These are phyloP conservation scores for Hydrolagus affinis DNA, from an alignment of 2,113 vertebrate species.

Conservation along the genomic window DNA sequence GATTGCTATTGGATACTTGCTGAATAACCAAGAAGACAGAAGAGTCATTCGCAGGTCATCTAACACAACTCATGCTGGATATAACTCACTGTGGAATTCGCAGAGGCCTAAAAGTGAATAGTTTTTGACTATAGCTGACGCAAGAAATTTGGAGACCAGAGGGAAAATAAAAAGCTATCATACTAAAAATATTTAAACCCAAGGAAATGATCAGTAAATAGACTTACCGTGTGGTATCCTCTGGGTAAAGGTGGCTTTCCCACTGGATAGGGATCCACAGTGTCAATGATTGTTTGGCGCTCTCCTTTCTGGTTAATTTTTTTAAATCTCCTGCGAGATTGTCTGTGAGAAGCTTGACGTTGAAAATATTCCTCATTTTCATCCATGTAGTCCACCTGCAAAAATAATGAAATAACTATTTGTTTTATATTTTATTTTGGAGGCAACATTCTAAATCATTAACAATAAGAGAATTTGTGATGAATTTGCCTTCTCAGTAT, in stretches of 20 bases:
- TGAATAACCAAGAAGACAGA: no score
- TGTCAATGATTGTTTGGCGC: slow-evolving; percentile 95
- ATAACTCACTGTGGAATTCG: no score
- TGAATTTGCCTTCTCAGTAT: not conserved
- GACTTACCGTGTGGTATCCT: slow-evolving; percentile 91
- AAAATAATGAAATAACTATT: slow-evolving; percentile 34
- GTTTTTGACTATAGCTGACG: not conserved
- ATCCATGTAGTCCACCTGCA: slow-evolving; percentile 98
- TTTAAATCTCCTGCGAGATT: slow-evolving; percentile 89
- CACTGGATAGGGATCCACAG: slow-evolving; percentile 84
- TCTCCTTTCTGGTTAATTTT: slow-evolving; percentile 99
- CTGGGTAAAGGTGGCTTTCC: slow-evolving; percentile 86
- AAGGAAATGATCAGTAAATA: slow-evolving; percentile 39
- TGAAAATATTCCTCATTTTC: slow-evolving; percentile 99
- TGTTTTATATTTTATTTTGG: no score
- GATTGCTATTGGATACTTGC: no score
- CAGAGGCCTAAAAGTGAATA: no score
- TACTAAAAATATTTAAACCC: not conserved
- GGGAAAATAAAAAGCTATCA: not conserved
- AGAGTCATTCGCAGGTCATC: no score
- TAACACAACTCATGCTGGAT: no score
- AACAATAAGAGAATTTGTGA: not conserved
- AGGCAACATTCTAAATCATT: not conserved
- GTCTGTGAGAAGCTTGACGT: slow-evolving; percentile 89
- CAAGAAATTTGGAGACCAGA: not conserved